Evolutionary conservation across 1,140 invertebrate species (phyloP).

Genomic region (Drosophila repletoides): DNA sequence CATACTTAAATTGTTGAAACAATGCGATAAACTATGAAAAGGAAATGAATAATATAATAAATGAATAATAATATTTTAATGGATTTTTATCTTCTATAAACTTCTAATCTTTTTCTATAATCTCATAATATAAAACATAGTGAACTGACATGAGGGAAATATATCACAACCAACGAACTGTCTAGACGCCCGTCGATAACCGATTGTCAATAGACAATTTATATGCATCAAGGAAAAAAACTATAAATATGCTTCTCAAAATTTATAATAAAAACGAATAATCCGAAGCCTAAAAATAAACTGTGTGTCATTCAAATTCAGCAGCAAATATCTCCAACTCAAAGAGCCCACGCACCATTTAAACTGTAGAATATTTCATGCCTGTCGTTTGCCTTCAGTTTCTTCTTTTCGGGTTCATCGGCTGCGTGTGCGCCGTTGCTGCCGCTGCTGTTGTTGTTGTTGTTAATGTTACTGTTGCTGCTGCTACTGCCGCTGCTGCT

Average conservation of each 20-base stretch:
- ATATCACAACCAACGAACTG: too few relatives aligned
- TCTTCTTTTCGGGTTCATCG: conserved; percentile 86
- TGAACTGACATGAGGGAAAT: too few relatives aligned
- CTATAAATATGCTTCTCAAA: not conserved
- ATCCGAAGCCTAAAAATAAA: conserved; percentile 2
- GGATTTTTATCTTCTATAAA: too few relatives aligned
- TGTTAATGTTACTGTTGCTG: conserved; percentile 70
- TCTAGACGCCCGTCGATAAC: too few relatives aligned
- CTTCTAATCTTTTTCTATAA: too few relatives aligned
- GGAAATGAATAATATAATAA: too few relatives aligned
- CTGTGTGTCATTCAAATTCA: not conserved
- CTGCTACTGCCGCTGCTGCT: conserved; percentile 69
- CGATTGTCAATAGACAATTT: too few relatives aligned
- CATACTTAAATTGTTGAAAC: too few relatives aligned
- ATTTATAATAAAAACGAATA: not conserved
- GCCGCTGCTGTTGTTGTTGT: conserved; percentile 69
- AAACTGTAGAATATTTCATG: conserved; percentile 76
- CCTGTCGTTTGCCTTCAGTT: conserved; percentile 86
- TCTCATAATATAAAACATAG: too few relatives aligned
- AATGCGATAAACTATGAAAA: too few relatives aligned
- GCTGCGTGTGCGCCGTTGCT: conserved; percentile 39
- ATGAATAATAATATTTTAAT: too few relatives aligned
- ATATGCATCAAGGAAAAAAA: too few relatives aligned
- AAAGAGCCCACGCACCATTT: conserved; percentile 59
- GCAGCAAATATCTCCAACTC: not conserved